phyloP scores from a whole-genome alignment of 2,888 invertebrate species.

The Drosophila nr. medialis region DNA sequence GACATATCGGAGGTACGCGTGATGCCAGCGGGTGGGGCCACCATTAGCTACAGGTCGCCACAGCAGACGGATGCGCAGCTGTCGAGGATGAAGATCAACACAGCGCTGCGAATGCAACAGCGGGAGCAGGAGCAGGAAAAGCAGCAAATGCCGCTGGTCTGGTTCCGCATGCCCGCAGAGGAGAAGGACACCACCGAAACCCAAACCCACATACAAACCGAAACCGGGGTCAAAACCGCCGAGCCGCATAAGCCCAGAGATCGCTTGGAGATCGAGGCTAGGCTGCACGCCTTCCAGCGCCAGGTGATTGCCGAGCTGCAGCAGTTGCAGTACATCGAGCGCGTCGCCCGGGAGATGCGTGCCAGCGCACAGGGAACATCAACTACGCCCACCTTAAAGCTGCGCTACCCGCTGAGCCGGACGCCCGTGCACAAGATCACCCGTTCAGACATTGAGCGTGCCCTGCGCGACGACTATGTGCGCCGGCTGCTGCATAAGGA shows the following conservation, averaged over 20 bases:
- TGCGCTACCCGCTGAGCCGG: slow-evolving; percentile 68
- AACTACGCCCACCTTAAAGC: slow-evolving; percentile 32
- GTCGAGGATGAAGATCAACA: slow-evolving; percentile 60
- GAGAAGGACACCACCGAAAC: neutral
- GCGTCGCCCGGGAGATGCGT: slow-evolving; percentile 75
- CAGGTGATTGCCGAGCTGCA: slow-evolving; percentile 76
- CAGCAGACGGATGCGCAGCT: slow-evolving; percentile 45
- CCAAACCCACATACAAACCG: neutral
- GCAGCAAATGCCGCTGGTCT: slow-evolving; percentile 68
- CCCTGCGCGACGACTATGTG: slow-evolving; percentile 79
- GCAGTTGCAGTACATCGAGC: slow-evolving; percentile 75
- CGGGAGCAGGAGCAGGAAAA: slow-evolving; percentile 44
- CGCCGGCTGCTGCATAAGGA: slow-evolving; percentile 74
- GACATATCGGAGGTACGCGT: slow-evolving; percentile 79
- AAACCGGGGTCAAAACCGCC: neutral
- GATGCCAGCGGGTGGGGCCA: slow-evolving; percentile 51
- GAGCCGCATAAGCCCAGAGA: slow-evolving; percentile 34
- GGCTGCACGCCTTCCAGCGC: slow-evolving; percentile 72
- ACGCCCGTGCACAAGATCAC: slow-evolving; percentile 82
- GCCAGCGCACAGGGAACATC: slow-evolving; percentile 37
- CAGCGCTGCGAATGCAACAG: slow-evolving; percentile 44
- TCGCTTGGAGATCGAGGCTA: slow-evolving; percentile 63
- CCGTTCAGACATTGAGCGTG: slow-evolving; percentile 77
- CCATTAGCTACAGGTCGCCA: slow-evolving; percentile 20
- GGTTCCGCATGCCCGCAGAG: slow-evolving; percentile 72